These are phyloP conservation scores for Morinoia aosen DNA, from an alignment of 2,888 invertebrate species.

Conservation along the genomic window DNA sequence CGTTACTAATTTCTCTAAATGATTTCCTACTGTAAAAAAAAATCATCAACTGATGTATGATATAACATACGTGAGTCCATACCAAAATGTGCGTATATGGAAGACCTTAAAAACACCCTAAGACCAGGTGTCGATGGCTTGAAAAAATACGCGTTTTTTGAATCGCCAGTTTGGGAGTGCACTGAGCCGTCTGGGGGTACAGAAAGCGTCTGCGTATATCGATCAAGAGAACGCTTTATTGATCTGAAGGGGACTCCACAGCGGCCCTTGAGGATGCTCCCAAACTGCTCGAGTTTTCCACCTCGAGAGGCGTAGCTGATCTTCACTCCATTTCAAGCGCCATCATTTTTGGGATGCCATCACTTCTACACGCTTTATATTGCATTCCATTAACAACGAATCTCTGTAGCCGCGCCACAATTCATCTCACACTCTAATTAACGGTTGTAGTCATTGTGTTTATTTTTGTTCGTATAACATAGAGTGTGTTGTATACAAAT, in stretches of 20 bases:
- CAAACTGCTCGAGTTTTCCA: conserved; percentile 12
- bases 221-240: conserved; percentile 45
- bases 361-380: neutral
- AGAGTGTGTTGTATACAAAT: too few relatives aligned
- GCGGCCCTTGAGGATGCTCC: conserved; percentile 41
- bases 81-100: neutral
- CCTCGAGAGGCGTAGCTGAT: conserved; percentile 37
- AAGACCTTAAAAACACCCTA: neutral
- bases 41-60: too few relatives aligned
- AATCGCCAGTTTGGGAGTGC: conserved; percentile 3
- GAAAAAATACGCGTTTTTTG: neutral
- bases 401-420: too few relatives aligned
- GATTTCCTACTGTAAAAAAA: too few relatives aligned
- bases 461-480: neutral
- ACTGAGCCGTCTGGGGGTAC: conserved; percentile 30
- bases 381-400: neutral
- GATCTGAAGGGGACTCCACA: conserved; percentile 44
- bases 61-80: neutral
- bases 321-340: neutral
- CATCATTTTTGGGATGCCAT: conserved; percentile 10
- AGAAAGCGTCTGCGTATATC: conserved; percentile 47
- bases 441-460: neutral
- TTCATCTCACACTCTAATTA: neutral
- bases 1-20: too few relatives aligned
- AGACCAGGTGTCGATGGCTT: neutral